Conservation (phyloP, 2,797 vertebrate genomes). For the Dromococcyx pavoninus region DNA sequence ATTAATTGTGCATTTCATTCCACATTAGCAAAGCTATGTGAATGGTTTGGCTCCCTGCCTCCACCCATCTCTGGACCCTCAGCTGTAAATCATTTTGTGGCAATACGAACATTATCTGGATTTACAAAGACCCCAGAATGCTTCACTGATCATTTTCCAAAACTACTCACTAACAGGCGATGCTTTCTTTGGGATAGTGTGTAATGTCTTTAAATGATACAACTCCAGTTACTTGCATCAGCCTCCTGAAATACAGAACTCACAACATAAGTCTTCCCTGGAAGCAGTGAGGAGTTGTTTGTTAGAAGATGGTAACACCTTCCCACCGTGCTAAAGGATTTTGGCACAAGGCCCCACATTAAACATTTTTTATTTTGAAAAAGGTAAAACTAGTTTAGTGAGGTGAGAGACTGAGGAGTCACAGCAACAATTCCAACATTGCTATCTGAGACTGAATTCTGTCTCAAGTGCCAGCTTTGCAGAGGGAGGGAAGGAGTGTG, state of each 20-base stretch:
- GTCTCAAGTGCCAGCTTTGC: neutral
- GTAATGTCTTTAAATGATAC: neutral
- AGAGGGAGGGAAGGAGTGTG: neutral
- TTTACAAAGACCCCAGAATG: neutral
- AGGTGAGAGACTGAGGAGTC: neutral
- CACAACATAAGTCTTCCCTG: neutral
- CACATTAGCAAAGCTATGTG: neutral
- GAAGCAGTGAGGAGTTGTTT: neutral
- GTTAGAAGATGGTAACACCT: neutral
- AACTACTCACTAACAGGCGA: neutral
- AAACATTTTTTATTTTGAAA: neutral
- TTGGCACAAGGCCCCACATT: neutral
- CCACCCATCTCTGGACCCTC: neutral
- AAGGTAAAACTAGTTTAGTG: neutral
- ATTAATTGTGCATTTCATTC: neutral
- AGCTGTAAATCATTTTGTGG: neutral
- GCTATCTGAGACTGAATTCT: neutral
- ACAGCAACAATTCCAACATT: neutral
- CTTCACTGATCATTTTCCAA: neutral
- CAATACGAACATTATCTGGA: fast-evolving
- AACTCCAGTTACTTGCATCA: neutral
- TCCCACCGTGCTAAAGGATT: neutral
- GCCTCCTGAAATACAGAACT: neutral
- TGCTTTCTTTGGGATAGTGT: neutral
- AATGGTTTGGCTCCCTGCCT: neutral